A percentile compares a stretch with the other conserved stretches of the same genome.
Evolutionary conservation across 2,113 vertebrate genomes (phyloP).

Genomic region (Caloenas nicobarica): DNA sequence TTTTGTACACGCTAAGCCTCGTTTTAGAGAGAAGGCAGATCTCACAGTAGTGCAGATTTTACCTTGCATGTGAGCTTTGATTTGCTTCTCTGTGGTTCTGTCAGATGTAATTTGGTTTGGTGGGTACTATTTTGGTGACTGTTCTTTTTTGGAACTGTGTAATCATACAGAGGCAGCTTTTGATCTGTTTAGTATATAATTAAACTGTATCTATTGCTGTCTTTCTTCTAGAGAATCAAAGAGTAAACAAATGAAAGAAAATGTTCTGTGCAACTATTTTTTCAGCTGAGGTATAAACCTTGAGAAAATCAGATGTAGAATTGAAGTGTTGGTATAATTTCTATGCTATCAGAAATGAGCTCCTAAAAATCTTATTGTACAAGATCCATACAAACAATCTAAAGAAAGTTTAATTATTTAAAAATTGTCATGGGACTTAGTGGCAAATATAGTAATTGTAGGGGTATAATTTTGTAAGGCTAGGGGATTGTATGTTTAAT

Average conservation of each 20-base stretch:
- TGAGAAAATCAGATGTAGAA: slow-evolving; percentile 32
- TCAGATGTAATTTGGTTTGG: slow-evolving; percentile 18
- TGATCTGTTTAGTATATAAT: slow-evolving; percentile 35
- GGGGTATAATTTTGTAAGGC: neutral
- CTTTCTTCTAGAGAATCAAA: neutral
- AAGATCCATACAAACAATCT: neutral
- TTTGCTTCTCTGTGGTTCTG: slow-evolving; percentile 16
- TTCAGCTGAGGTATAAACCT: neutral
- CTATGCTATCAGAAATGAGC: slow-evolving; percentile 18
- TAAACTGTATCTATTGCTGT: slow-evolving; percentile 9
- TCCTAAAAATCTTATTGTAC: neutral
- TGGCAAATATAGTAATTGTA: neutral
- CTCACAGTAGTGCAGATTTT: neutral
- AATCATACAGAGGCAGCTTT: slow-evolving; percentile 33
- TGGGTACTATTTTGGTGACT: slow-evolving; percentile 45
- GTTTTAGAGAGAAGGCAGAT: neutral
- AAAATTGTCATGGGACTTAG: neutral
- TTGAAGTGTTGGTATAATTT: slow-evolving; percentile 5
- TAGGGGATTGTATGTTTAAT: neutral
- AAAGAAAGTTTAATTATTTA: neutral
- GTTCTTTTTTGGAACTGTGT: slow-evolving; percentile 33
- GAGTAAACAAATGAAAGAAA: neutral
- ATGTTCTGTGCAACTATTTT: neutral
- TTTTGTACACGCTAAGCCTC: neutral
- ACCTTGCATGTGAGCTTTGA: neutral